These are phyloP conservation scores for Oreochromis tanganicae DNA, from an alignment of 2,113 vertebrate genomes.

Conservation along the genomic window DNA sequence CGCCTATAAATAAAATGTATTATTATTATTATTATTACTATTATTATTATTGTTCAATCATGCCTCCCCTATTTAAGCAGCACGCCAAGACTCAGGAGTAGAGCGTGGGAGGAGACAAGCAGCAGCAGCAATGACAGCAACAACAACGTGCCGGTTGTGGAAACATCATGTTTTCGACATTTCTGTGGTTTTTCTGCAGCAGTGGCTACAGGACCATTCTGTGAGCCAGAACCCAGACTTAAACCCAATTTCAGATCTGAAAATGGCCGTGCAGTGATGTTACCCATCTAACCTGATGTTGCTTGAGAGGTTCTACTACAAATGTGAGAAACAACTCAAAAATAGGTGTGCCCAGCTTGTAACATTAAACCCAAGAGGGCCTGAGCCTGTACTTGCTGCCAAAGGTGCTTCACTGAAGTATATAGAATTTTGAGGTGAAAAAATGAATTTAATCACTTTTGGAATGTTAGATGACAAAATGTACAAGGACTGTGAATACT, in stretches of 20 bases:
- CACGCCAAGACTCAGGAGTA: background rate
- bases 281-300: background rate
- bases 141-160: background rate
- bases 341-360: background rate
- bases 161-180: background rate
- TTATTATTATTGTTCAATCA: background rate
- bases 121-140: background rate
- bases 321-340: background rate
- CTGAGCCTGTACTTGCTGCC: background rate
- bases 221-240: background rate
- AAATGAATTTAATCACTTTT: background rate
- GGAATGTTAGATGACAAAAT: background rate
- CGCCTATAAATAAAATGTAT: too few relatives aligned
- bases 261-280: background rate
- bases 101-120: background rate
- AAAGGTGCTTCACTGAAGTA: too few relatives aligned
- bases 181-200: background rate
- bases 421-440: too few relatives aligned
- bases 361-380: background rate
- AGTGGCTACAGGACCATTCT: background rate
- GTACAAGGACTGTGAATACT: background rate
- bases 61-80: background rate
- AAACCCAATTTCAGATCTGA: background rate
- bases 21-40: too few relatives aligned
- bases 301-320: background rate